Evolutionary conservation across 2,797 vertebrate genomes (phyloP).

Genomic region (Notolabrus celidotus): DNA sequence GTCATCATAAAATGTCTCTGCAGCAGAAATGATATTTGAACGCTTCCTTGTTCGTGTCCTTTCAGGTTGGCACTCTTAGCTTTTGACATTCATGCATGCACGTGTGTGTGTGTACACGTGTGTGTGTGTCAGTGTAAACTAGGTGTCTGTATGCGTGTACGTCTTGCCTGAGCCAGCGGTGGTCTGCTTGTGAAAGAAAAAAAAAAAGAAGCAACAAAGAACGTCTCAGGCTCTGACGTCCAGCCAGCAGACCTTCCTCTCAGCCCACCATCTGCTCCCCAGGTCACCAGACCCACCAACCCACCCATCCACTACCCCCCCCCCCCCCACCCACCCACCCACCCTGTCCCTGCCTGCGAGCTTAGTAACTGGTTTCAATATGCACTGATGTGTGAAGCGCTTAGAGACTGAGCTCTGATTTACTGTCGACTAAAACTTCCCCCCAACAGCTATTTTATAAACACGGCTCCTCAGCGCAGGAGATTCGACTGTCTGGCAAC

Average conservation of each 20-base stretch:
- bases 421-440: constrained; percentile 34
- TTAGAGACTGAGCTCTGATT: constrained; percentile 54
- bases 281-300: constrained; percentile 54
- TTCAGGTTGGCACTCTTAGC: constrained; percentile 70
- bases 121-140: constrained; percentile 16
- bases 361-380: constrained; percentile 64
- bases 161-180: constrained; percentile 34
- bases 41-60: constrained; percentile 62
- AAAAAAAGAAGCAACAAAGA: constrained; percentile 65
- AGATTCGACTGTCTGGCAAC: neutral
- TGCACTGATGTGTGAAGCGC: constrained; percentile 68
- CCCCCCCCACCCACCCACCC: neutral
- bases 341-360: constrained; percentile 45
- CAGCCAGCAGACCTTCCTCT: constrained; percentile 74
- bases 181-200: constrained; percentile 41
- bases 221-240: constrained; percentile 66
- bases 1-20: constrained; percentile 65
- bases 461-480: constrained; percentile 30
- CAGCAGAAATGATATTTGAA: constrained; percentile 72
- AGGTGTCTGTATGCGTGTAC: constrained; percentile 16
- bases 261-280: constrained; percentile 77
- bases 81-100: constrained; percentile 72
- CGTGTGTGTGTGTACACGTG: constrained; percentile 21
- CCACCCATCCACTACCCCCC: neutral
- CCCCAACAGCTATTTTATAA: constrained; percentile 27